A percentile compares a stretch with the other conserved stretches of the same genome.
Evolutionary conservation across 1,140 invertebrate genomes (phyloP).

Genomic region (Bombus confusus): DNA sequence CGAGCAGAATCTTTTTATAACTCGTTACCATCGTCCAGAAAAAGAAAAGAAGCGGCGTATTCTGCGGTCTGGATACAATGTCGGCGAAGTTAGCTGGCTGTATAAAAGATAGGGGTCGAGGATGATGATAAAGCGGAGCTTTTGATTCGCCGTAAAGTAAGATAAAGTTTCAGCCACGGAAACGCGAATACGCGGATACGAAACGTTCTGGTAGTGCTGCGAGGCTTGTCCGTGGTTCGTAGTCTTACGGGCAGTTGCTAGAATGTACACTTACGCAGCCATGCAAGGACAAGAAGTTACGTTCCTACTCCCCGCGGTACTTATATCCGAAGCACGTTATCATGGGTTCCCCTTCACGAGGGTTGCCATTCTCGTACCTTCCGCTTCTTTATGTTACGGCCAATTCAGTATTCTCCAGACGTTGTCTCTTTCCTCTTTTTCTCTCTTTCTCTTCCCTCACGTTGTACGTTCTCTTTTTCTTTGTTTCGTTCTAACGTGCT

Average conservation of each 20-base stretch:
- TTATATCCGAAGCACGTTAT: constrained; percentile 66
- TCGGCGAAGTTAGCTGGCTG: not conserved
- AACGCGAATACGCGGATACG: constrained; percentile 24
- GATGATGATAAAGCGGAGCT: constrained; percentile 38
- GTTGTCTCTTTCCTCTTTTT: constrained; percentile 45
- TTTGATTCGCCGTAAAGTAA: constrained; percentile 43
- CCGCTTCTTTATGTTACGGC: constrained; percentile 66
- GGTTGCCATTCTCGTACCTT: constrained; percentile 59
- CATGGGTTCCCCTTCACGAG: constrained; percentile 53
- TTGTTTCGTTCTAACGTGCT: not conserved
- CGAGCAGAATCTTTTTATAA: not conserved
- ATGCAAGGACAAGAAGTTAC: constrained; percentile 36
- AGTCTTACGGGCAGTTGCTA: constrained; percentile 17
- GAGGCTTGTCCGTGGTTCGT: not conserved
- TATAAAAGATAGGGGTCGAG: not conserved
- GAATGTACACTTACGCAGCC: constrained; percentile 20
- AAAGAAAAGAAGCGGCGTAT: not conserved
- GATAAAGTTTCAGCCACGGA: constrained; percentile 39
- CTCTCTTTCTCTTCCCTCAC: constrained; percentile 4
- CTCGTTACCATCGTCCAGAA: not conserved
- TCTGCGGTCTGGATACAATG: not conserved
- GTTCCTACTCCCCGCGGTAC: constrained; percentile 37
- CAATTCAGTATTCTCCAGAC: constrained; percentile 63
- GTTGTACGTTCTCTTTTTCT: not conserved
- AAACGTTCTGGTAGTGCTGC: not conserved